Evolutionary conservation across 2,113 vertebrate species (phyloP).

Genomic region (Pyxicephalus adspersus): DNA sequence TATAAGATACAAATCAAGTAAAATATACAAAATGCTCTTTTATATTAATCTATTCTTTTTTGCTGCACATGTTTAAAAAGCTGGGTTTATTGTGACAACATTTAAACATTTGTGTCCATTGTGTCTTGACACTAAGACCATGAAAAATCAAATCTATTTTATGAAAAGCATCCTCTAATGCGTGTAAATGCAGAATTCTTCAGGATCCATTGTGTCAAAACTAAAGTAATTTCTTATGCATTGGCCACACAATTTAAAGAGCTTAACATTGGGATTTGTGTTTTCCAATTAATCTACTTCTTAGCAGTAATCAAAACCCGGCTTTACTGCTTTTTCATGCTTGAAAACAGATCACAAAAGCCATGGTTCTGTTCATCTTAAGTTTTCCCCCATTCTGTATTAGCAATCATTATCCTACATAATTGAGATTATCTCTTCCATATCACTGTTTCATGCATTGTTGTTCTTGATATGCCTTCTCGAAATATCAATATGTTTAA

Average conservation of each 20-base stretch:
- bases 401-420: background rate
- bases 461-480: too few species aligned
- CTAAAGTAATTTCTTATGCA: background rate
- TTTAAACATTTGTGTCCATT: too few species aligned
- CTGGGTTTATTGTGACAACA: too few species aligned
- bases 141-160: background rate
- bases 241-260: conserved; percentile 16
- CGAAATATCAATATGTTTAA: too few species aligned
- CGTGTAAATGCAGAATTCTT: background rate
- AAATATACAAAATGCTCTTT: too few species aligned
- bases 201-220: background rate
- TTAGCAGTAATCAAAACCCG: conserved; percentile 17
- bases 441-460: too few species aligned
- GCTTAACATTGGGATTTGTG: conserved; percentile 15
- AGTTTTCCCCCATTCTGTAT: background rate
- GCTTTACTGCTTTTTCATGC: background rate
- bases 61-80: too few species aligned
- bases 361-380: background rate
- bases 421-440: too few species aligned
- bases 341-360: conserved; percentile 5
- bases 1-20: too few species aligned
- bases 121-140: too few species aligned
- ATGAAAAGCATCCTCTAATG: background rate
- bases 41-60: too few species aligned
- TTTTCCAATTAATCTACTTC: conserved; percentile 36